Evolutionary conservation across 2,797 vertebrate species (phyloP).

Genomic region (Percopsis omiscomaycus): DNA sequence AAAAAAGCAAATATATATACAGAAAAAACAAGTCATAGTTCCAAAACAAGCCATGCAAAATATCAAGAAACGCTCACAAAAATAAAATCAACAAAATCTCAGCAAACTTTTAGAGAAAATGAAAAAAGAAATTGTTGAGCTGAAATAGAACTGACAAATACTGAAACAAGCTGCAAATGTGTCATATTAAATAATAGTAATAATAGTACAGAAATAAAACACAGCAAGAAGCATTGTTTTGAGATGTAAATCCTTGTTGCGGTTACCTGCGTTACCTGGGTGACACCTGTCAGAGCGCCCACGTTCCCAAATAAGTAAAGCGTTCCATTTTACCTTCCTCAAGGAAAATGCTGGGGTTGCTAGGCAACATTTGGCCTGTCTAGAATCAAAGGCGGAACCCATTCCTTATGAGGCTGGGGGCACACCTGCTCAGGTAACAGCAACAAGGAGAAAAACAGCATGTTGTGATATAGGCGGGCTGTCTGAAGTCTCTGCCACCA

Average conservation of each 20-base stretch:
- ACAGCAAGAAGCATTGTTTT: slow-evolving; percentile 72
- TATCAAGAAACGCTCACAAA: slow-evolving; percentile 66
- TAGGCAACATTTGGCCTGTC: slow-evolving; percentile 3
- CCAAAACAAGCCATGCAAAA: slow-evolving; percentile 80
- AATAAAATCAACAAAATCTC: slow-evolving; percentile 60
- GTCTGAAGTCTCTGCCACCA: slow-evolving; percentile 90
- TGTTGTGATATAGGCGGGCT: slow-evolving; percentile 79
- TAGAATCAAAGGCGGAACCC: slow-evolving; percentile 3
- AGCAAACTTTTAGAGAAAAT: slow-evolving; percentile 46
- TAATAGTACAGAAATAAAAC: slow-evolving; percentile 61
- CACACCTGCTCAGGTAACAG: slow-evolving; percentile 71
- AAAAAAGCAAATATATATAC: slow-evolving; percentile 63
- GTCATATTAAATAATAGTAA: slow-evolving; percentile 66
- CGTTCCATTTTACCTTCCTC: neutral
- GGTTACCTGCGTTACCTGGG: slow-evolving; percentile 70
- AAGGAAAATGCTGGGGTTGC: neutral
- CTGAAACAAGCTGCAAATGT: slow-evolving; percentile 63
- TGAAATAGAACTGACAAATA: slow-evolving; percentile 70
- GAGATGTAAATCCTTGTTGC: slow-evolving; percentile 76
- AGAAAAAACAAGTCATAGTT: slow-evolving; percentile 52
- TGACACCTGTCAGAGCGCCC: neutral
- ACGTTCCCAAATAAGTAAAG: neutral
- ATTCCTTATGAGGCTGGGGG: slow-evolving; percentile 7
- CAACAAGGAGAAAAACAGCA: slow-evolving; percentile 80
- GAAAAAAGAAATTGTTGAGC: slow-evolving; percentile 50